Base-by-base conservation (phyloP, 2,797 vertebrate species). In the Syngnathus acus region DNA sequence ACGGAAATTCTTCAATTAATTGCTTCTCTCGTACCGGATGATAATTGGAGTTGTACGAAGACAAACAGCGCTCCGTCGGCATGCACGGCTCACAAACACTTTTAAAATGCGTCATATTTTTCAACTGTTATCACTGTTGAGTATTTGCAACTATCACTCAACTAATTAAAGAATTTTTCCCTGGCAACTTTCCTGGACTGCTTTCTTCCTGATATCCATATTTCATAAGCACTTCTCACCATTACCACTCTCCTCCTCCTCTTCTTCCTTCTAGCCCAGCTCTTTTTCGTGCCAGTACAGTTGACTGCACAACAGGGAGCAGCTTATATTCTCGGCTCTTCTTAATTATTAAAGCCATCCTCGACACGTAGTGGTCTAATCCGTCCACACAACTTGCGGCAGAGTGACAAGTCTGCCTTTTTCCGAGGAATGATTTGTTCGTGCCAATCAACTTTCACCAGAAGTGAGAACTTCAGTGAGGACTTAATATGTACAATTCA, bases 291-390 rank as follows among this genome's bases (percentile, higher is more conserved):
- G 78, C 72, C 67, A 69, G 70, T 83, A 82, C 81, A 84, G 83
- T 83, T 81, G 81, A 82, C 70, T 86, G 83, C 86, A 86, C 85
- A 88, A 87, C 82, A 79, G 85, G 81, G 81, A 86, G 79, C 77
- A 80, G 74, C 75, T 87, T 84, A 87, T 80, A 83, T 82, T 87
- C 80, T 73, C 70, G 70, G 72, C 79, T 71, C 76, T 70, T 77
- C 71, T 90, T 78, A 84, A 86, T 89, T 84, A 88, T 88, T 87
- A 81, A 88, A 81, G 59, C 59, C 67, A 51, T 74, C 84, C 81
- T 81, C 78, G 70, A 85, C 82, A 86, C 26, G 39, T 69, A 59
- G 42, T 26, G 40, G 76, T 63, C 67, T 84, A 78, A 86, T 87
- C 82, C 82, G 75, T 78, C 77, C 64, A 71, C 80, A 77, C 71